A percentile compares a stretch with the other conserved stretches of the same genome.
Evolutionary conservation across 2,113 vertebrate species (phyloP).

Genomic region (Gorsachius goisagi): DNA sequence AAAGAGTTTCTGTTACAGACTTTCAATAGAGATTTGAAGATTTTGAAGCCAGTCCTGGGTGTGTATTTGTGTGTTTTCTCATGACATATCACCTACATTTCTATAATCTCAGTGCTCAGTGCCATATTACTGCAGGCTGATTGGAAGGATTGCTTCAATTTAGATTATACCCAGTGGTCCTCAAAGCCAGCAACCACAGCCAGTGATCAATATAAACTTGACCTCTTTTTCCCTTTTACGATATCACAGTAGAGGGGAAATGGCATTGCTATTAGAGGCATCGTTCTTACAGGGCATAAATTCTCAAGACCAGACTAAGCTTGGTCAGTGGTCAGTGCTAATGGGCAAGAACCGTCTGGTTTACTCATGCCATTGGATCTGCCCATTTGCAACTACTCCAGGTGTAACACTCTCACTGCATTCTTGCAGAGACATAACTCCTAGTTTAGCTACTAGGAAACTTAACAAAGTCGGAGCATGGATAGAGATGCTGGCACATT

Average conservation of each 20-base stretch:
- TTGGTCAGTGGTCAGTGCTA: accelerated
- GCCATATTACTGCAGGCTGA: background rate
- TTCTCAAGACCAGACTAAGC: background rate
- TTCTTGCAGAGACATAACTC: background rate
- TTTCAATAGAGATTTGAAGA: background rate
- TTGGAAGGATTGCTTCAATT: background rate
- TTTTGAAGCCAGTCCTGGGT: background rate
- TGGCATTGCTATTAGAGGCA: background rate
- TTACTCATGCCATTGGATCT: background rate
- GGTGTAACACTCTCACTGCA: background rate
- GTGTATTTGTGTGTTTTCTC: background rate
- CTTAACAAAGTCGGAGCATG: background rate
- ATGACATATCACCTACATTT: background rate
- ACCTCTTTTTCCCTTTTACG: background rate
- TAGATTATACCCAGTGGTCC: background rate
- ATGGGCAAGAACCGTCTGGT: background rate
- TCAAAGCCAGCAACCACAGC: background rate
- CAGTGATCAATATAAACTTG: background rate
- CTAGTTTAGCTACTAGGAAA: background rate
- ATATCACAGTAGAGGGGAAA: background rate
- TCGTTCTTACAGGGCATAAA: background rate
- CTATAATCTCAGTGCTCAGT: background rate
- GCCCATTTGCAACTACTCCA: background rate
- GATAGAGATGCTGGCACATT: background rate
- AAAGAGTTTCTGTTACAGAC: background rate